Base-by-base conservation (phyloP, 2,797 vertebrate species). In the Enteromius paludinosus region DNA sequence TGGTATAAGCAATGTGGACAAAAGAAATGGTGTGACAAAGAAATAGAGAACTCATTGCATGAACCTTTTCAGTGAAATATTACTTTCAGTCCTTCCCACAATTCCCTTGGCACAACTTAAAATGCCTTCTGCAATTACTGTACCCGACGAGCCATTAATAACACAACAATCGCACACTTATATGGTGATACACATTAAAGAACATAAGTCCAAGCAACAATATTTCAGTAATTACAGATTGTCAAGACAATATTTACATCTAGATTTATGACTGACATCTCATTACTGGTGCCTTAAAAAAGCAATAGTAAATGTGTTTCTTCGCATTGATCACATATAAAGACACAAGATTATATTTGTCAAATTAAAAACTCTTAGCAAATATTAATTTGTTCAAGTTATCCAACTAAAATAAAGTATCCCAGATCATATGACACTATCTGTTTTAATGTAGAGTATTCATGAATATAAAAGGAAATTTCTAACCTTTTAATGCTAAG, bases 1-100 rank as follows among this genome's bases (percentile, higher is more conserved):
- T 95, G 89, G 92, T 93, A 95, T 94, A 94, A 95, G 93, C 93
- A 94, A 90, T 94, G 89, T 90, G 89, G 91, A 90, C 83, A 88
- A 87, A 43, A 43, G 85, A 83, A 88, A 85, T 81, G 70, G 45
- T 70, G 74, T 80, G 78, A 75, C 76, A 76, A 66, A 84, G 78
- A 49, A 82, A 64, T 25, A 82, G 45, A 79, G 28, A 79, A 79
- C 78, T 56, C 49, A 69, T 52, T 79, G 65, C 49, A 70, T 56
- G 15, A 70, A 45, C 52, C 54, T 69, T 81, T 74, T 73, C 28
- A 65, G 15, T 79, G 59, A 28, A 38, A 52, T 25, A 30, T 15
- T 25, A 62, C 6, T 45, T 18, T 71, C 17, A 62, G 35, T 81
- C 0, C 25, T 71, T 45, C 14, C n/a, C 59, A 35, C 54, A 81